These are phyloP conservation scores for Anoplolepis gracilipes DNA, from an alignment of 1,140 invertebrate genomes.

Conservation along the genomic window DNA sequence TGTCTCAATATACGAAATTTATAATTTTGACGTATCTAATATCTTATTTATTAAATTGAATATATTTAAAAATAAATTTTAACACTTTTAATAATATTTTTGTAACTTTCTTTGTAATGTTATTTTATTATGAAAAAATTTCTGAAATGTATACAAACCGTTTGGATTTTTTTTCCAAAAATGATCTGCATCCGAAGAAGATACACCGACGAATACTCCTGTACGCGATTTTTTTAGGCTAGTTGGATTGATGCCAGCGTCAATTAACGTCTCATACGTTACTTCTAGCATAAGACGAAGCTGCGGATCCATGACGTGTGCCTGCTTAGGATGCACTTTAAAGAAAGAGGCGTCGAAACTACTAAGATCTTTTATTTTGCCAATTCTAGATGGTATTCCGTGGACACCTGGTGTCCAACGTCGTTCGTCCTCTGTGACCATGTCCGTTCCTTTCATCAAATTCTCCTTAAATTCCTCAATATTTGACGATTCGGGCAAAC, in stretches of 20 bases:
- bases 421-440: conserved; percentile 94
- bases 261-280: conserved; percentile 97
- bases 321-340: conserved; percentile 97
- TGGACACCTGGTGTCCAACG: conserved; percentile 92
- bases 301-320: conserved; percentile 98
- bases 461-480: conserved; percentile 96
- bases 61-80: too few species aligned
- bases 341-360: conserved; percentile 98
- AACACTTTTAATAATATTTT: too few species aligned
- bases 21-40: too few species aligned
- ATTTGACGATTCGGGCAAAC: too few species aligned
- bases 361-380: conserved; percentile 95
- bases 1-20: too few species aligned
- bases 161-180: conserved; percentile 91
- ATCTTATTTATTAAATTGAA: too few species aligned
- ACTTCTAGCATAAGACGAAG: conserved; percentile 95
- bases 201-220: conserved; percentile 96
- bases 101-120: too few species aligned
- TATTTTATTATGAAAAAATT: too few species aligned
- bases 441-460: conserved; percentile 94
- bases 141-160: conserved; percentile 85
- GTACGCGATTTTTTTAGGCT: conserved; percentile 93
- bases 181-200: conserved; percentile 94
- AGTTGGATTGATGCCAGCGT: conserved; percentile 95
- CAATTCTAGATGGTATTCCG: conserved; percentile 93